Evolutionary conservation across 2,113 vertebrate genomes (phyloP).

Genomic region (Galemys pyrenaicus): DNA sequence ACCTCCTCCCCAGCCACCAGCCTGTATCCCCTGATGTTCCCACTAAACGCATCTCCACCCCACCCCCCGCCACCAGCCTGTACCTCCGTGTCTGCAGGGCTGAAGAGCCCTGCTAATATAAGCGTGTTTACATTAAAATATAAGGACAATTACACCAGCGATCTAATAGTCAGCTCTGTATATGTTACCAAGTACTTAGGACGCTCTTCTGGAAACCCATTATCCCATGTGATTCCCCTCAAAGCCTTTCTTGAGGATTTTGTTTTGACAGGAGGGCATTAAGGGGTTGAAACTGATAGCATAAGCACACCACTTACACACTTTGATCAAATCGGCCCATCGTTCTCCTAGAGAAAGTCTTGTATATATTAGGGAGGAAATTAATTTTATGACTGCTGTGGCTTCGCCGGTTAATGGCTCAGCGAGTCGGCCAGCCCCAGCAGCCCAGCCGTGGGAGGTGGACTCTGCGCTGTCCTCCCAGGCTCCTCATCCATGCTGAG

Average conservation of each 20-base stretch:
- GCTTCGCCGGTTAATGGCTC: constrained; percentile 80
- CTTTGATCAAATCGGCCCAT: constrained; percentile 90
- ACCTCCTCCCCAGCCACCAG: constrained; percentile 50
- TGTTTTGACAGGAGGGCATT: constrained; percentile 93
- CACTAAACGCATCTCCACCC: constrained; percentile 13
- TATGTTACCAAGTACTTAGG: constrained; percentile 89
- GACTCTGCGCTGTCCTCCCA: neutral
- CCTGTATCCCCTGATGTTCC: constrained; percentile 65
- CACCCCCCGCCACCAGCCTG: neutral
- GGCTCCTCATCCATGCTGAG: neutral
- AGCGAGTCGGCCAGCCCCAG: constrained; percentile 50
- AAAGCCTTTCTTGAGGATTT: constrained; percentile 89
- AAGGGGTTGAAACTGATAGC: constrained; percentile 91
- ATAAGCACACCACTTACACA: constrained; percentile 89
- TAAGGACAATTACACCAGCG: constrained; percentile 86
- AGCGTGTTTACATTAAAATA: constrained; percentile 89
- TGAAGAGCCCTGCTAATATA: constrained; percentile 84
- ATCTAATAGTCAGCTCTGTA: constrained; percentile 91
- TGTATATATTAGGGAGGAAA: constrained; percentile 91
- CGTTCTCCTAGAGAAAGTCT: constrained; percentile 89
- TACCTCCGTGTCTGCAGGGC: constrained; percentile 25
- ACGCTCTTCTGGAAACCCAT: constrained; percentile 85
- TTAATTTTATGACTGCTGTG: constrained; percentile 89
- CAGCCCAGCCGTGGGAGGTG: constrained; percentile 48
- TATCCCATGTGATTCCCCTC: constrained; percentile 89